These are phyloP conservation scores for Rousettus leschenaultii DNA, from an alignment of 2,113 vertebrate genomes.

Conservation along the genomic window DNA sequence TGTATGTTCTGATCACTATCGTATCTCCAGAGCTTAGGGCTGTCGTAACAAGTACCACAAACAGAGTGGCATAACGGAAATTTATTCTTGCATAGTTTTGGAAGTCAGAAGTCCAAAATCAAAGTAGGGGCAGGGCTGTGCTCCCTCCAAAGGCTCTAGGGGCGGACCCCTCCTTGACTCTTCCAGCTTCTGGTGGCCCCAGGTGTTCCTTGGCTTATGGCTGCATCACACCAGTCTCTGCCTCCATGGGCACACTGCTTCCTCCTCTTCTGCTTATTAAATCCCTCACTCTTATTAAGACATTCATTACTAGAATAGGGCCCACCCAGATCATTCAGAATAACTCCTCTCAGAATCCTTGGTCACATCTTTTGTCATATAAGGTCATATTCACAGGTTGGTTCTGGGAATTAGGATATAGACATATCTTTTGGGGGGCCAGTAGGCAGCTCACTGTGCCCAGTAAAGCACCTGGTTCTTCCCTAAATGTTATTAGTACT, in stretches of 20 bases:
- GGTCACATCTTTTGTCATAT: not conserved
- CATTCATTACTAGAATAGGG: not conserved
- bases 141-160: no score
- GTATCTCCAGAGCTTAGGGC: not conserved
- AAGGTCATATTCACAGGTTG: not conserved
- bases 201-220: no score
- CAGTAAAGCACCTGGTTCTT: not conserved
- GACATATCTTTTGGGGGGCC: not conserved
- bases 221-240: not conserved
- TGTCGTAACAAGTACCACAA: no score
- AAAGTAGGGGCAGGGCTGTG: not conserved
- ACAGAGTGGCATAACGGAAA: not conserved
- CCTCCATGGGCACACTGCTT: not conserved
- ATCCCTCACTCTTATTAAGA: not conserved
- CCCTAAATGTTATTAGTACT: not conserved
- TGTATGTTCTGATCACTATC: not conserved
- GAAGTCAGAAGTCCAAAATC: not conserved
- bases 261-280: not conserved
- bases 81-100: not conserved
- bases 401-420: not conserved
- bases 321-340: not conserved
- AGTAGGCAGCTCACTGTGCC: not conserved
- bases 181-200: no score
- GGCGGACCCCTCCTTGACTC: no score
- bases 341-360: not conserved